Percentiles rank a stretch among this genome's conserved stretches.
Conservation (phyloP, 2,113 vertebrate species). For the Urocolius indicus region DNA sequence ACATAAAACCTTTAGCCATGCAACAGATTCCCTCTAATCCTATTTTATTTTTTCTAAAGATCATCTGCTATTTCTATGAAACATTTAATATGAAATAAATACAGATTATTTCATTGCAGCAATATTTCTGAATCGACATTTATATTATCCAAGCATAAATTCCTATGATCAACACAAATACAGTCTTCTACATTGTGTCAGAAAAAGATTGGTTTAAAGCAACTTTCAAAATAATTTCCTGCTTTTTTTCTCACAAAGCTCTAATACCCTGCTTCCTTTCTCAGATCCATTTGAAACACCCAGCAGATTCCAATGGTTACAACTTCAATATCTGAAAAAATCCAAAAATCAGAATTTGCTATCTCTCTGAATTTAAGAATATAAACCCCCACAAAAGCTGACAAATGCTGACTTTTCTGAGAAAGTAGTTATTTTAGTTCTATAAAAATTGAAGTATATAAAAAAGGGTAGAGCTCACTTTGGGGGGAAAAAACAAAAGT, state of each 20-base stretch:
- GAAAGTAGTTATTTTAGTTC: neutral
- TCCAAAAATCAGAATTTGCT: neutral
- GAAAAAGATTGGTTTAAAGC: neutral
- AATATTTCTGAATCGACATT: neutral
- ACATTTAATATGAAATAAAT: neutral
- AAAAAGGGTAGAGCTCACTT: neutral
- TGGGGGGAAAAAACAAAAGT: neutral
- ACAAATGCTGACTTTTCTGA: neutral
- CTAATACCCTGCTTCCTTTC: conserved; percentile 24
- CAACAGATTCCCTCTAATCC: neutral
- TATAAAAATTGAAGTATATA: conserved; percentile 15
- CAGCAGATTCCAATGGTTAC: conserved; percentile 18
- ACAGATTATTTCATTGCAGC: neutral
- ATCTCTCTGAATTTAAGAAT: conserved; percentile 10
- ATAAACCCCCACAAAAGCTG: conserved; percentile 21
- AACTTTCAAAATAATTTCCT: neutral
- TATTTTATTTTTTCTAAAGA: neutral
- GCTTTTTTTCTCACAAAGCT: conserved; percentile 5
- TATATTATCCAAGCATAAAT: neutral
- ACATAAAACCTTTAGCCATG: conserved; percentile 2
- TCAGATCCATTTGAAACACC: conserved; percentile 7
- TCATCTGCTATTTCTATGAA: neutral
- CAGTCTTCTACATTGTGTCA: neutral
- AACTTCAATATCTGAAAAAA: conserved; percentile 1
- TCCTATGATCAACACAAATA: neutral